phyloP scores from a whole-genome alignment of 2,888 invertebrate genomes.

The Thereva nobilitata region DNA sequence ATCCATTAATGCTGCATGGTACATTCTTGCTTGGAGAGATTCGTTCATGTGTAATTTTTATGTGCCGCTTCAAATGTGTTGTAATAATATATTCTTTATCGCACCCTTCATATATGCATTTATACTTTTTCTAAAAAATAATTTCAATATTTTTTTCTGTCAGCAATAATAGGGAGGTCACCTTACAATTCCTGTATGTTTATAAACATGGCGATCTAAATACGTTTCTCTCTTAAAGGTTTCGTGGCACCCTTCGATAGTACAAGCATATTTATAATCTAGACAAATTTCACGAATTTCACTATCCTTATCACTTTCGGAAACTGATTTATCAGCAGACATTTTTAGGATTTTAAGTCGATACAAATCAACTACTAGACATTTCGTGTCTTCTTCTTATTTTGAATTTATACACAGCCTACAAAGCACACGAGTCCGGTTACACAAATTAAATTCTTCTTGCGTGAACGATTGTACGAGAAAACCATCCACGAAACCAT shows the following conservation, averaged over 20 bases:
- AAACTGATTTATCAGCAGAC: neutral
- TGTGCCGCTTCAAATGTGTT: constrained; percentile 66
- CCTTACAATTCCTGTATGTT: constrained; percentile 64
- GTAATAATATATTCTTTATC: constrained; percentile 65
- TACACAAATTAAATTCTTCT: too few species aligned
- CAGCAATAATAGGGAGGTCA: constrained; percentile 32
- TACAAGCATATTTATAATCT: constrained; percentile 58
- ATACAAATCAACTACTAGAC: too few species aligned
- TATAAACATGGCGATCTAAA: constrained; percentile 62
- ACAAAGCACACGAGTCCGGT: too few species aligned
- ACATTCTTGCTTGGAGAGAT: constrained; percentile 40
- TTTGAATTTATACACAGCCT: too few species aligned
- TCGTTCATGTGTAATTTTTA: constrained; percentile 59
- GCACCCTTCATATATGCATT: constrained; percentile 64
- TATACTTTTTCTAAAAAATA: constrained; percentile 61
- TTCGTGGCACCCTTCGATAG: constrained; percentile 59
- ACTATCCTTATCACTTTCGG: constrained; percentile 12
- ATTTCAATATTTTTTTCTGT: neutral
- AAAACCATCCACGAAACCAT: too few species aligned
- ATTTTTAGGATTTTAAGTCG: neutral
- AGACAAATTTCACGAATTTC: neutral
- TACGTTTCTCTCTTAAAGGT: constrained; percentile 62
- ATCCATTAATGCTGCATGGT: constrained; percentile 52
- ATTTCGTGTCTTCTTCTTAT: too few species aligned
- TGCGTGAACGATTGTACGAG: too few species aligned